Base-by-base conservation (phyloP, 2,113 vertebrate species). In the Megaceryle torquata region DNA sequence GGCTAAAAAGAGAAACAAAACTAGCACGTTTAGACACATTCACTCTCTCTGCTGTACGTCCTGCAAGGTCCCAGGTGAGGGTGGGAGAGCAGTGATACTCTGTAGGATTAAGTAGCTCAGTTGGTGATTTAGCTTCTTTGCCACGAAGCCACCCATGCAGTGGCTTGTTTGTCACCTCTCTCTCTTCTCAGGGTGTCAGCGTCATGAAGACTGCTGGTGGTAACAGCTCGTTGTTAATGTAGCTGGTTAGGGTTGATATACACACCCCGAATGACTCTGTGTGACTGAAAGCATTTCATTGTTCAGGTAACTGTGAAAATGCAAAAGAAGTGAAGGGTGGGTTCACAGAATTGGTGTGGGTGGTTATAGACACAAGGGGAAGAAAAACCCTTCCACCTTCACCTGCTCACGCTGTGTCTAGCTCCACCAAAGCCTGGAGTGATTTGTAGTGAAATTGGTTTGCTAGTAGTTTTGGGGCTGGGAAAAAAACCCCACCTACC, bases 371-470 rank as follows among this genome's bases (percentile, higher is more conserved):
- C 20, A 21, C 22, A 22, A 19, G 18, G 35, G 18, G n/a, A 91
- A 50, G 60, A 65, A 84, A 85, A 63, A 4, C 9, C 2, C 1
- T 46, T 77, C 59, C 21, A 1, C 63, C 25, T 67, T 89, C 15
- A 57, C 12, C 26, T 0, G 1, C 26, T 67, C 9, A 4, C 6
- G 1, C 22, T 39, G 6, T 1, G 1, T 68, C 10, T 14, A 44
- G n/a, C 82, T 88, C 61, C 53, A 44, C 39, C 63, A 68, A 51
- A 76, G 33, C 15, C 79, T 22, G 63, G 44, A 90, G 25, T 18
- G 43, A 75, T 22, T 33, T 59, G 13, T 24, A 39, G 17, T 29
- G 43, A 35, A 85, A 68, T 25, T 10, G 4, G 54, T 60, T 76
- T 88, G 19, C 37, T 63, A 25, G 57, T 29, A 17, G 33, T 64